phyloP scores from a whole-genome alignment of 2,113 vertebrate species.

The Proteles cristata region DNA sequence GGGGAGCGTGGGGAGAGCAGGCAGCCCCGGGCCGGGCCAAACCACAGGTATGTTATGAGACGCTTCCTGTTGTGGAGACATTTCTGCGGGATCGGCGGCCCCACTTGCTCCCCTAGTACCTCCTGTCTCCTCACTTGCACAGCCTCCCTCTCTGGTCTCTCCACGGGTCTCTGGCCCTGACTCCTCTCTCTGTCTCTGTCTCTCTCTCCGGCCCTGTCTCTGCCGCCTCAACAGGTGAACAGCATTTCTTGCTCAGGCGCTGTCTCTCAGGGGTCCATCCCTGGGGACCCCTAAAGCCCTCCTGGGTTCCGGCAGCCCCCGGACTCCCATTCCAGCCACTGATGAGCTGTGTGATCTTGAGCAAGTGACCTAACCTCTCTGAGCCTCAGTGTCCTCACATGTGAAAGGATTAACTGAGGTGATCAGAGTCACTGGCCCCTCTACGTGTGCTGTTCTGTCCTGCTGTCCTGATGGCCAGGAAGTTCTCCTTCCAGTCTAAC shows the following conservation, averaged over 20 bases:
- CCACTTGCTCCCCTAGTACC: slow-evolving; percentile 15
- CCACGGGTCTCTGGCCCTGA: neutral
- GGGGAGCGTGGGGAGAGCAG: slow-evolving; percentile 72
- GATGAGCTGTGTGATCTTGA: neutral
- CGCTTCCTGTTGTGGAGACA: slow-evolving; percentile 90
- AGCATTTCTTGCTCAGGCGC: neutral
- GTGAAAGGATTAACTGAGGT: neutral
- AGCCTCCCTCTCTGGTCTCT: neutral
- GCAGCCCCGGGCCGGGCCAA: slow-evolving; percentile 84
- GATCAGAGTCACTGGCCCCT: neutral
- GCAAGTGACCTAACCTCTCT: slow-evolving; percentile 24
- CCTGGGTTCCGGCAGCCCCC: neutral
- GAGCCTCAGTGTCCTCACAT: slow-evolving; percentile 6
- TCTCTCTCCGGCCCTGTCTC: neutral
- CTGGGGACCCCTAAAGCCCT: neutral
- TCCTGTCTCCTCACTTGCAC: neutral
- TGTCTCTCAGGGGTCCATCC: neutral
- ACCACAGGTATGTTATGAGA: slow-evolving; percentile 91
- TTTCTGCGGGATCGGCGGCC: slow-evolving; percentile 82
- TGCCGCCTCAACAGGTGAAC: neutral
- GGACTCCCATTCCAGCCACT: neutral
- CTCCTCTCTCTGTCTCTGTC: neutral
- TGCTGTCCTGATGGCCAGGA: neutral
- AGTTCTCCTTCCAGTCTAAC: neutral
- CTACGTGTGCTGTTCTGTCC: neutral